phyloP scores from a whole-genome alignment of 2,113 vertebrate genomes.

The Setophaga petechia region DNA sequence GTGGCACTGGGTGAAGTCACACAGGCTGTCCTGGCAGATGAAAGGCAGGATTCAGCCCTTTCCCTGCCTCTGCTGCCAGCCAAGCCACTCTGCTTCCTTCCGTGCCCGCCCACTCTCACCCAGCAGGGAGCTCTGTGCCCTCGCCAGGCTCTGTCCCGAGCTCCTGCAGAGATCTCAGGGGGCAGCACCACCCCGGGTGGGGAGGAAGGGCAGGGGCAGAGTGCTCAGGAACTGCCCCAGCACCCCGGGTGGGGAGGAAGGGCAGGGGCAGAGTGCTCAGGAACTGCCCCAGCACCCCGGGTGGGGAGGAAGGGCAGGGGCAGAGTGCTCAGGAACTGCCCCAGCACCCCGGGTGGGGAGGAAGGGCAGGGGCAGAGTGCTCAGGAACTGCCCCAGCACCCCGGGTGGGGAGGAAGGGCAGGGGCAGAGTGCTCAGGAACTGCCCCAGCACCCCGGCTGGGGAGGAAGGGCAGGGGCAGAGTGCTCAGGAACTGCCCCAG shows the following conservation, averaged over 20 bases:
- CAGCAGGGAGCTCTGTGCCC: neutral
- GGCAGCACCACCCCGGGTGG: neutral
- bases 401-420: neutral
- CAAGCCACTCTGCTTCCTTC: fast-evolving
- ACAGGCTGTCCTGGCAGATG: neutral
- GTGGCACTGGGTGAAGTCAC: neutral
- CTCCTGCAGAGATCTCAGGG: neutral
- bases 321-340: neutral
- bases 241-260: neutral
- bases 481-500: neutral
- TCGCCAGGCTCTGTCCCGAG: neutral
- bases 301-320: neutral
- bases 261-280: neutral
- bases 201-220: neutral
- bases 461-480: neutral
- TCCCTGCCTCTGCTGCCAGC: neutral
- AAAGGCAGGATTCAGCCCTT: neutral
- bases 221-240: neutral
- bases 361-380: neutral
- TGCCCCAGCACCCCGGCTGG: neutral
- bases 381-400: neutral
- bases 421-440: neutral
- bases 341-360: fast-evolving
- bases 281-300: fast-evolving
- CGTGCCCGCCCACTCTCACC: neutral